Evolutionary conservation across 1,140 invertebrate genomes (phyloP).

Genomic region (Temnothorax longispinosus): DNA sequence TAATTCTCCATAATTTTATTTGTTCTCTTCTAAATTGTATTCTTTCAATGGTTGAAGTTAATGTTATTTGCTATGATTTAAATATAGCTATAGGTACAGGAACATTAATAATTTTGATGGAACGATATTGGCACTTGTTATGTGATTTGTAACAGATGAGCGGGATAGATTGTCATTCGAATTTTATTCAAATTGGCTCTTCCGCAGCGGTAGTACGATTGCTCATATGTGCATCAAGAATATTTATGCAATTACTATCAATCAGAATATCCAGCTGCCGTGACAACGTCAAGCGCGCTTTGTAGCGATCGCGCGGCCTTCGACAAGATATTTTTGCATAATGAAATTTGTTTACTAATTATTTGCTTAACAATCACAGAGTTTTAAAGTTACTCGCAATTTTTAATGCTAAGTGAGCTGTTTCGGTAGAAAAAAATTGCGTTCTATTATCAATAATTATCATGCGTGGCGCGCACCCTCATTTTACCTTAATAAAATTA

Average conservation of each 20-base stretch:
- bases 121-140: slow-evolving; percentile 36
- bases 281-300: neutral
- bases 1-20: neutral
- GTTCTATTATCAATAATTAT: slow-evolving; percentile 32
- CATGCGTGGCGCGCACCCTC: neutral
- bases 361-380: neutral
- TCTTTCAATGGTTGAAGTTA: neutral
- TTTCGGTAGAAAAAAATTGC: neutral
- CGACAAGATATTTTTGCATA: neutral
- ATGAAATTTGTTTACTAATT: slow-evolving; percentile 8
- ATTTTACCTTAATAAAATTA: slow-evolving; percentile 52
- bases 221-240: slow-evolving; percentile 18
- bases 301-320: neutral
- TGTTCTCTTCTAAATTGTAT: neutral
- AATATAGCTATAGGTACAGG: neutral
- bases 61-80: neutral
- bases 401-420: neutral
- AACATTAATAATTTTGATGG: slow-evolving; percentile 43
- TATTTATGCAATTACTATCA: slow-evolving; percentile 26
- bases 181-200: slow-evolving; percentile 44
- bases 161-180: slow-evolving; percentile 31
- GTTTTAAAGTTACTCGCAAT: neutral
- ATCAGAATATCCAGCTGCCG: slow-evolving; percentile 10
- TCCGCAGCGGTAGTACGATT: slow-evolving; percentile 7
- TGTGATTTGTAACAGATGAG: slow-evolving; percentile 30